phyloP scores from a whole-genome alignment of 2,797 vertebrate species.

The Hipposideros larvatus region DNA sequence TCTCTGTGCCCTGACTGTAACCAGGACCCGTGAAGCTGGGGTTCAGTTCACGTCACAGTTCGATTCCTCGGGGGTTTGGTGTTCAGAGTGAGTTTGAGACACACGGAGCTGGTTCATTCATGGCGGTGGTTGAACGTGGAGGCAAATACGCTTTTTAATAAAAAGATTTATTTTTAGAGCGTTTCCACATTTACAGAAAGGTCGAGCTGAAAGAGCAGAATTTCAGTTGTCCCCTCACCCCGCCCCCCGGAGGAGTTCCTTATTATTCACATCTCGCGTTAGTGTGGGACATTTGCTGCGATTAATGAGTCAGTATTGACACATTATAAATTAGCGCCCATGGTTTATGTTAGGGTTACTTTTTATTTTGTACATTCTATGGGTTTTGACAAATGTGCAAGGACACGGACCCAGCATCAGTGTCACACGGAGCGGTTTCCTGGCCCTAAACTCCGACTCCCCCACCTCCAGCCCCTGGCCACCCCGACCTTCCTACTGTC shows the following conservation, averaged over 20 bases:
- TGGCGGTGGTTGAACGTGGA: too few relatives aligned
- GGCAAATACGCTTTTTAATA: neutral
- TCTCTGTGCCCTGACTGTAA: too few relatives aligned
- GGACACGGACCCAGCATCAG: fast-evolving
- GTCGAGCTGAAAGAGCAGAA: neutral
- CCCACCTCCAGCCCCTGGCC: fast-evolving
- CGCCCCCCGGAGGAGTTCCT: fast-evolving
- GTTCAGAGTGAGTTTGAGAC: neutral
- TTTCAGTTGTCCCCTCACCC: too few relatives aligned
- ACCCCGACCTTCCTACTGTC: neutral
- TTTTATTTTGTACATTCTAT: neutral
- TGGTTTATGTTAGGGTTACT: neutral
- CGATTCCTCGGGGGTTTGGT: too few relatives aligned
- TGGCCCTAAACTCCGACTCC: neutral
- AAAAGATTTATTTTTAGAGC: neutral
- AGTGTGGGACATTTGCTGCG: fast-evolving
- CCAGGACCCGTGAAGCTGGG: too few relatives aligned
- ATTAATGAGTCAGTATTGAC: too few relatives aligned
- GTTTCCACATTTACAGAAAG: neutral
- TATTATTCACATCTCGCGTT: fast-evolving
- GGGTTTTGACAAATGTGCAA: neutral
- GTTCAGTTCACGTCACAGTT: neutral
- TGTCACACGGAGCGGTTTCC: too few relatives aligned
- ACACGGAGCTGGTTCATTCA: too few relatives aligned
- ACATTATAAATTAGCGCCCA: neutral